phyloP scores from a whole-genome alignment of 2,797 vertebrate genomes.

The Peromyscus melanophrys region DNA sequence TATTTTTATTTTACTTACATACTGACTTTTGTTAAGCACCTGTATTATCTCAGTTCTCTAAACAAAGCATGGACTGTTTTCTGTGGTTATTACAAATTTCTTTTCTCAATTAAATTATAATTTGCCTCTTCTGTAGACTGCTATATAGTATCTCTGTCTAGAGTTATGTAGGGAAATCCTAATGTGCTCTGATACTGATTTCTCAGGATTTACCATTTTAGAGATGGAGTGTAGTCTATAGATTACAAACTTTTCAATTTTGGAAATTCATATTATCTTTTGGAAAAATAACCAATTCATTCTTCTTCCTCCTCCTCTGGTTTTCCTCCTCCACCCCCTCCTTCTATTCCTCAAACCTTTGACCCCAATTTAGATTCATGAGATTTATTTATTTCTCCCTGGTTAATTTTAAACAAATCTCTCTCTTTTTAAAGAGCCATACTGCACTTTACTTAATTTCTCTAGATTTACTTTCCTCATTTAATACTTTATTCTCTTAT shows the following conservation, averaged over 20 bases:
- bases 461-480: too few species aligned
- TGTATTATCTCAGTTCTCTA: background rate
- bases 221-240: background rate
- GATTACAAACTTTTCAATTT: background rate
- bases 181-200: background rate
- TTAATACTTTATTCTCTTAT: background rate
- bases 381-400: background rate
- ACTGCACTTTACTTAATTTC: background rate
- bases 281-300: background rate
- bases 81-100: background rate
- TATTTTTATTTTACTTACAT: background rate
- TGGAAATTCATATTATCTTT: background rate
- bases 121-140: background rate
- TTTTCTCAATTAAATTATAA: background rate
- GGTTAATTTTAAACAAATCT: background rate
- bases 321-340: background rate
- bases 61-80: background rate
- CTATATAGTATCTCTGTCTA: background rate
- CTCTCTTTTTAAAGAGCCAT: background rate
- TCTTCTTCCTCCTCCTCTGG: background rate
- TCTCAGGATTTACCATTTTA: background rate
- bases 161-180: background rate
- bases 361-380: background rate
- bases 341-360: too few species aligned
- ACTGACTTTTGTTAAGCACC: background rate